These are phyloP conservation scores for Aricia artaxerxes DNA, from an alignment of 2,888 invertebrate genomes.

Conservation along the genomic window DNA sequence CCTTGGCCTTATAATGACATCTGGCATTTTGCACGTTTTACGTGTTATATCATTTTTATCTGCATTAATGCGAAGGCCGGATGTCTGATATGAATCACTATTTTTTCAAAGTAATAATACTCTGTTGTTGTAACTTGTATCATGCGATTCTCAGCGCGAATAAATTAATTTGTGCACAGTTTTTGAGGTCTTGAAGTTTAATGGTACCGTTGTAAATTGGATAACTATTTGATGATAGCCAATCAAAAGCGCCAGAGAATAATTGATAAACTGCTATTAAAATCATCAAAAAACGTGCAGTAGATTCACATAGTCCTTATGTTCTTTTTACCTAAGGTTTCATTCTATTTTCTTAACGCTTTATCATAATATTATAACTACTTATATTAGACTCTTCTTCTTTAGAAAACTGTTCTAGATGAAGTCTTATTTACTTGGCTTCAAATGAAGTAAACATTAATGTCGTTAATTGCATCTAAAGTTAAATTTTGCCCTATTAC, in stretches of 20 bases:
- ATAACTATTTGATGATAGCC: too few relatives aligned
- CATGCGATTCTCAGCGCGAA: background rate
- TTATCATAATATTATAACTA: too few relatives aligned
- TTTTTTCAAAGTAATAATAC: background rate
- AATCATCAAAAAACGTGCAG: too few relatives aligned
- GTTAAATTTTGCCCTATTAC: background rate
- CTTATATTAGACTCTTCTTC: too few relatives aligned
- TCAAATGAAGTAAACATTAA: background rate
- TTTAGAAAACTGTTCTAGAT: background rate
- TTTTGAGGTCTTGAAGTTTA: too few relatives aligned
- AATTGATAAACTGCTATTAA: too few relatives aligned
- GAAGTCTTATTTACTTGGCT: background rate
- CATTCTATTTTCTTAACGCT: too few relatives aligned
- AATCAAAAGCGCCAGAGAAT: too few relatives aligned
- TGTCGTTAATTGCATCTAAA: background rate
- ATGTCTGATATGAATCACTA: background rate
- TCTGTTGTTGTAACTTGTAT: background rate
- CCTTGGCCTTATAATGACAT: slow-evolving; percentile 11
- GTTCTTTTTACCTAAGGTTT: too few relatives aligned
- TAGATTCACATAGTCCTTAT: too few relatives aligned
- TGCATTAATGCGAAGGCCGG: background rate
- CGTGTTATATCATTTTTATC: background rate
- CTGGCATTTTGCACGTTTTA: background rate
- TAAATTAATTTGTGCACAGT: too few relatives aligned
- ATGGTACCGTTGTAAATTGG: too few relatives aligned